Evolutionary conservation across 1,140 invertebrate genomes (phyloP).

Genomic region (Brachionus koreanus): DNA sequence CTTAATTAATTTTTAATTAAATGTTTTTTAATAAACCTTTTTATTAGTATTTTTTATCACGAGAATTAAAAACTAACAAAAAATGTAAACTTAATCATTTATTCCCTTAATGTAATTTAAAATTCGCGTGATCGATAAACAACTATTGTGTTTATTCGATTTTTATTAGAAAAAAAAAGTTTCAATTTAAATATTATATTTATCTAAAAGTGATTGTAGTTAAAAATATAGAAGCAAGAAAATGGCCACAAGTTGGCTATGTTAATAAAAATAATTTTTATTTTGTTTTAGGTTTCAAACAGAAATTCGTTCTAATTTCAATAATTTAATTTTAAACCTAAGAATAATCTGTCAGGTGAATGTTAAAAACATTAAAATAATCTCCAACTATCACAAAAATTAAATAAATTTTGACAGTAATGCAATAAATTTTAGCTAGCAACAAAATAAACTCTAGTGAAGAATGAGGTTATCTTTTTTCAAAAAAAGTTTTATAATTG

Average conservation of each 20-base stretch:
- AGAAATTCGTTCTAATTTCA: background rate
- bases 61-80: background rate
- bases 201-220: background rate
- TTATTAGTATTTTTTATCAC: slow-evolving; percentile 9
- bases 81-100: background rate
- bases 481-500: background rate
- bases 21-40: background rate
- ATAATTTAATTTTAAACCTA: background rate
- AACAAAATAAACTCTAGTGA: background rate
- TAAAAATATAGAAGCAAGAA: background rate
- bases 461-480: background rate
- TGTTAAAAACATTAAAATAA: background rate
- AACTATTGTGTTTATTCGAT: background rate
- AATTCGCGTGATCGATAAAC: background rate
- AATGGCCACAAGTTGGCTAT: background rate
- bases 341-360: background rate
- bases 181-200: background rate
- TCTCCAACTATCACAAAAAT: background rate
- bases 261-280: background rate
- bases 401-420: background rate
- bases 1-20: background rate
- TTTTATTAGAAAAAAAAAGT: background rate
- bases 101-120: background rate
- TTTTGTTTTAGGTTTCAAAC: background rate
- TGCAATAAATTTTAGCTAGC: background rate